Conservation (phyloP, 1,140 invertebrate species). For the Cecropterus lyciades region DNA sequence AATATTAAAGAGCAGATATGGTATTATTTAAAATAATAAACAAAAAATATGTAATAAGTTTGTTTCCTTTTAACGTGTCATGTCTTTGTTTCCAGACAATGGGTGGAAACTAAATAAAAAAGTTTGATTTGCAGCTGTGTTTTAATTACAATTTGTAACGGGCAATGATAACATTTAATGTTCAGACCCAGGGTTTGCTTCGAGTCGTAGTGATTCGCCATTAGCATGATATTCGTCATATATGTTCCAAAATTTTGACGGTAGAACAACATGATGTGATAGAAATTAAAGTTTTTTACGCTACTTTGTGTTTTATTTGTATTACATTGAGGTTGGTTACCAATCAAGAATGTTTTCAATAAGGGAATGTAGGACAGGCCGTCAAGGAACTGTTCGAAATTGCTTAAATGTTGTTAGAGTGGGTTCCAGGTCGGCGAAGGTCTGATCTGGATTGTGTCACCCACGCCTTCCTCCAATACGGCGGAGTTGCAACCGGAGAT, state of each 20-base stretch:
- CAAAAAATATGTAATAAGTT: background rate
- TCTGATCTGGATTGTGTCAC: conserved; percentile 56
- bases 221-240: conserved; percentile 70
- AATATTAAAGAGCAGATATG: too few species aligned
- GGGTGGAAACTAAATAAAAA: background rate
- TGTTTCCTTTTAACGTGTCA: background rate
- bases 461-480: conserved; percentile 70
- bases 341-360: conserved; percentile 1
- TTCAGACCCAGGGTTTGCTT: conserved; percentile 53
- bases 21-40: background rate
- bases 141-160: conserved; percentile 13
- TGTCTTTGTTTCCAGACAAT: conserved; percentile 4
- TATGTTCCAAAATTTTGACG: conserved; percentile 75
- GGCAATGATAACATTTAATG: conserved; percentile 8
- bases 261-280: conserved; percentile 81
- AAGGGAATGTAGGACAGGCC: conserved; percentile 15
- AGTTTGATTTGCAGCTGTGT: background rate
- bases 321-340: conserved; percentile 1
- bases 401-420: conserved; percentile 30
- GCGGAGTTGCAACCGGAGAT: conserved; percentile 56
- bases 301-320: conserved; percentile 54
- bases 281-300: conserved; percentile 82
- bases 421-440: conserved; percentile 45
- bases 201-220: conserved; percentile 68
- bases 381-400: conserved; percentile 17